These are phyloP conservation scores for Poicephalus gulielmi DNA, from an alignment of 2,113 vertebrate species.

Conservation along the genomic window DNA sequence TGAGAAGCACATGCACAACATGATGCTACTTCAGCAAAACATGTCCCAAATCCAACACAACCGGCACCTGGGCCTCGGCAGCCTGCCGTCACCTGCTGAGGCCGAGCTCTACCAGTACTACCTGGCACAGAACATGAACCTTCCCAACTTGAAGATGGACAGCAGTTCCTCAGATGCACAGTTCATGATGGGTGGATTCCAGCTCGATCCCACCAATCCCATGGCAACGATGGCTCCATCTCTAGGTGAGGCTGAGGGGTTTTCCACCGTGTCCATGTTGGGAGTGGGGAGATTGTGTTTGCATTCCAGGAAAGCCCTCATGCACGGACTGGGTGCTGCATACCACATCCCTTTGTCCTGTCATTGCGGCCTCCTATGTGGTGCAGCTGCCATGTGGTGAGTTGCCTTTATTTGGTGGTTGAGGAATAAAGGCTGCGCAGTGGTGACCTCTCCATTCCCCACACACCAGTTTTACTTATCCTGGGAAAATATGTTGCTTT, in stretches of 20 bases:
- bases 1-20: conserved; percentile 99
- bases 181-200: conserved; percentile 94
- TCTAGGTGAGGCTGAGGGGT: conserved; percentile 84
- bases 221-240: conserved; percentile 89
- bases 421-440: background rate
- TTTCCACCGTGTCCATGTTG: background rate
- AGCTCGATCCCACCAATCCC: conserved; percentile 85
- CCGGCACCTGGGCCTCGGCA: conserved; percentile 87
- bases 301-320: fast-evolving
- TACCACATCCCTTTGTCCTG: background rate
- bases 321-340: fast-evolving
- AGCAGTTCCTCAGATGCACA: conserved; percentile 85
- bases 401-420: background rate
- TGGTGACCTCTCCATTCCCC: background rate
- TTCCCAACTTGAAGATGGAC: conserved; percentile 93
- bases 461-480: background rate
- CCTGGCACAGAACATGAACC: conserved; percentile 95
- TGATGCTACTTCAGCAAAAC: conserved; percentile 98
- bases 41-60: conserved; percentile 94
- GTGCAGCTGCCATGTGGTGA: fast-evolving
- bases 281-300: background rate
- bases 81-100: conserved; percentile 92
- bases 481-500: background rate
- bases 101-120: conserved; percentile 99
- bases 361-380: background rate